Evolutionary conservation across 2,113 vertebrate species (phyloP).

Genomic region (Dipodomys ordii): DNA sequence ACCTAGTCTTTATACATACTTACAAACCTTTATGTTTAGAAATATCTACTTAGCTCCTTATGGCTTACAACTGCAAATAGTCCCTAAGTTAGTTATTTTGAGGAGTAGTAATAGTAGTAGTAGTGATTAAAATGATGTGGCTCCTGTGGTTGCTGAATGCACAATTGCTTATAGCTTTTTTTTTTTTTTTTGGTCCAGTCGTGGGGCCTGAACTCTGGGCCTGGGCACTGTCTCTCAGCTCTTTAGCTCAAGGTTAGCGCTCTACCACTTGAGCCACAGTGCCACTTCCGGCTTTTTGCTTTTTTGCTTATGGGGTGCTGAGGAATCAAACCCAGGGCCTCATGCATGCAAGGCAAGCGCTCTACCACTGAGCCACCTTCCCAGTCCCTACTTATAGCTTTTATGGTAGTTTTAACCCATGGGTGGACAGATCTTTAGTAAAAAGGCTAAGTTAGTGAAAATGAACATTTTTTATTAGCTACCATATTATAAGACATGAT

Average conservation of each 20-base stretch:
- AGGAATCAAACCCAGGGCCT: too few relatives aligned
- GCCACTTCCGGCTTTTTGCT: too few relatives aligned
- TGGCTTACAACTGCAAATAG: background rate
- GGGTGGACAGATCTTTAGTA: background rate
- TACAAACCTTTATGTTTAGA: background rate
- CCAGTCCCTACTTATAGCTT: background rate
- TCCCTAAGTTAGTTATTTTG: background rate
- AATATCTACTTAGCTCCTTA: background rate
- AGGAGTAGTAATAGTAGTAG: background rate
- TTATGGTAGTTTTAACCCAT: background rate
- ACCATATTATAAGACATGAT: background rate
- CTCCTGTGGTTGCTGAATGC: background rate
- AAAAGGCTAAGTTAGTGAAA: conserved; percentile 12
- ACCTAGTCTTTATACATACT: background rate
- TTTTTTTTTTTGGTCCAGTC: too few relatives aligned
- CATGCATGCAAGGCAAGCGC: too few relatives aligned
- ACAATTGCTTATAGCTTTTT: background rate
- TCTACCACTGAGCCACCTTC: too few relatives aligned
- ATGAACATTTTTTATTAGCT: conserved; percentile 44
- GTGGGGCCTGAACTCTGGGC: too few relatives aligned
- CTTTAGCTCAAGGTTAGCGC: too few relatives aligned
- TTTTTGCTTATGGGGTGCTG: too few relatives aligned
- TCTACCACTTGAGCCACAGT: too few relatives aligned
- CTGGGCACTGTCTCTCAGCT: too few relatives aligned
- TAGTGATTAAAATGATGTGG: background rate